phyloP scores from a whole-genome alignment of 2,888 invertebrate genomes.

The Abscondita cerata region DNA sequence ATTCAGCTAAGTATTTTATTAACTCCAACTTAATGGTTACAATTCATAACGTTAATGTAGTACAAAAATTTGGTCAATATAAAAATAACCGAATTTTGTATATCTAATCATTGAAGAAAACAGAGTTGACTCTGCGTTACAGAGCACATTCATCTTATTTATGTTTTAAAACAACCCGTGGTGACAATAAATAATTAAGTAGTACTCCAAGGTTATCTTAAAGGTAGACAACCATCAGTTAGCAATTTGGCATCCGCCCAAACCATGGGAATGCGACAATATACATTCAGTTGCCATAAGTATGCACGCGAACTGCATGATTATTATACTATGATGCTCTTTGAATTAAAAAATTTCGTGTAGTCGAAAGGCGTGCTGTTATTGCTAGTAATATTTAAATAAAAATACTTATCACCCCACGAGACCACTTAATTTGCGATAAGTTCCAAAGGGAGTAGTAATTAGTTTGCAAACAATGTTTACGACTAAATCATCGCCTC shows the following conservation, averaged over 20 bases:
- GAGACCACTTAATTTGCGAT: background rate
- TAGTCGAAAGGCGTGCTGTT: background rate
- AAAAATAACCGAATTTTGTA: too few relatives aligned
- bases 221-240: conserved; percentile 43
- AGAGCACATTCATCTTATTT: too few relatives aligned
- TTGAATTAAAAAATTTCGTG: conserved; percentile 36
- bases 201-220: conserved; percentile 27
- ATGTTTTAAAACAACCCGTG: background rate
- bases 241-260: conserved; percentile 48
- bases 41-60: conserved; percentile 11
- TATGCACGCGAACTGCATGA: conserved; percentile 45
- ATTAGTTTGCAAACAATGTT: too few relatives aligned
- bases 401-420: background rate
- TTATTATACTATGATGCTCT: conserved; percentile 44
- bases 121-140: too few relatives aligned
- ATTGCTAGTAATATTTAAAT: too few relatives aligned
- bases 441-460: background rate
- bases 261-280: conserved; percentile 46
- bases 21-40: conserved; percentile 31
- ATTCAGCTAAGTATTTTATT: conserved; percentile 43
- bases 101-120: too few relatives aligned
- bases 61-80: background rate
- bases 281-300: conserved; percentile 48
- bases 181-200: conserved; percentile 19
- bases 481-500: too few relatives aligned